Conservation (phyloP, 2,888 invertebrate species). For the Halocaridina rubra region DNA sequence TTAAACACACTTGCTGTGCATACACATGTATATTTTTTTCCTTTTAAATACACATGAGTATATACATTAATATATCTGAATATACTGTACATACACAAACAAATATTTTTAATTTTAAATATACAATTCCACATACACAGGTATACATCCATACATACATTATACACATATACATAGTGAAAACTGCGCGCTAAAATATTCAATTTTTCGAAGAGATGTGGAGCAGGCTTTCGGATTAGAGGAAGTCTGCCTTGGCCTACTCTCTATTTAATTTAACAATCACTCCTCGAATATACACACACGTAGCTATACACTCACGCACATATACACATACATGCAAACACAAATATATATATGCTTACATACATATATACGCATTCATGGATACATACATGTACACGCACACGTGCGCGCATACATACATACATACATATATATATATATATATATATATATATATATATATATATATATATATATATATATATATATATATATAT, state of each 20-base stretch:
- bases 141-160: neutral
- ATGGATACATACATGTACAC: neutral
- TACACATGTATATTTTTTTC: too few relatives aligned
- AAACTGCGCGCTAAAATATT: too few relatives aligned
- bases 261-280: neutral
- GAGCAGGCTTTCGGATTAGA: neutral
- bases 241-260: neutral
- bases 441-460: neutral
- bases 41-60: too few relatives aligned
- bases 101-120: too few relatives aligned
- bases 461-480: neutral
- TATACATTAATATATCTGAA: too few relatives aligned
- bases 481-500: neutral
- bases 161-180: too few relatives aligned
- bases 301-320: constrained; percentile 3
- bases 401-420: neutral
- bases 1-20: too few relatives aligned
- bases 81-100: too few relatives aligned
- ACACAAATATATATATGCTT: constrained; percentile 35
- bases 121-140: neutral
- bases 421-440: constrained; percentile 18
- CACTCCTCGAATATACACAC: constrained; percentile 19
- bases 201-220: neutral
- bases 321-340: constrained; percentile 25
- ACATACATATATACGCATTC: neutral